Evolutionary conservation across 1,140 invertebrate genomes (phyloP).

Genomic region (Pristionchus pacificus): DNA sequence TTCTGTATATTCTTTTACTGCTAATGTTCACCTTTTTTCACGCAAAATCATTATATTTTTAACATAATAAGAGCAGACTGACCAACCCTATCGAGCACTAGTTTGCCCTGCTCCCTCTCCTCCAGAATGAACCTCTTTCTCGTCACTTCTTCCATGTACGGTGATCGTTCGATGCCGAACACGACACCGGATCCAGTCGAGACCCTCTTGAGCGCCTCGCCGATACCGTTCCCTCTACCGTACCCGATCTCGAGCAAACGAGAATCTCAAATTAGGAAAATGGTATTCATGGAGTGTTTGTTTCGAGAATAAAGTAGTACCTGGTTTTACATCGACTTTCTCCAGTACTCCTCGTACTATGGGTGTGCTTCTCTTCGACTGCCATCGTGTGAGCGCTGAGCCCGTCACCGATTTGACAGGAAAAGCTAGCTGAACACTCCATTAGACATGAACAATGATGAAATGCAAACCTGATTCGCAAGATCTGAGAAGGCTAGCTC

Average conservation of each 20-base stretch:
- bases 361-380: conserved; percentile 8
- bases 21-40: no score
- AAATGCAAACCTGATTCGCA: background rate
- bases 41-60: background rate
- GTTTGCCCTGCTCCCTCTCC: conserved; percentile 18
- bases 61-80: background rate
- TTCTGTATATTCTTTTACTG: no score
- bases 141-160: conserved; percentile 32
- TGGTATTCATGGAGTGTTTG: background rate
- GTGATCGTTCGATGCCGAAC: conserved; percentile 31
- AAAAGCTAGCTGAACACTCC: conserved; percentile 18
- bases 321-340: background rate
- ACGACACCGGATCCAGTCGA: conserved; percentile 3
- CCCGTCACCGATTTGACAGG: conserved; percentile 24
- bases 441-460: background rate
- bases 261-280: conserved; percentile 19
- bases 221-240: conserved; percentile 29
- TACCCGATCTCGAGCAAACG: conserved; percentile 36
- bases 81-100: conserved; percentile 27
- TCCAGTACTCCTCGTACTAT: no score
- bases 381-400: conserved; percentile 1
- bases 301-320: background rate
- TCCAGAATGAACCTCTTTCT: conserved; percentile 32
- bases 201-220: background rate
- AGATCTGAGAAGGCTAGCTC: background rate